Evolutionary conservation across 2,113 vertebrate genomes (phyloP).

Genomic region (Beaufortia kweichowensis): DNA sequence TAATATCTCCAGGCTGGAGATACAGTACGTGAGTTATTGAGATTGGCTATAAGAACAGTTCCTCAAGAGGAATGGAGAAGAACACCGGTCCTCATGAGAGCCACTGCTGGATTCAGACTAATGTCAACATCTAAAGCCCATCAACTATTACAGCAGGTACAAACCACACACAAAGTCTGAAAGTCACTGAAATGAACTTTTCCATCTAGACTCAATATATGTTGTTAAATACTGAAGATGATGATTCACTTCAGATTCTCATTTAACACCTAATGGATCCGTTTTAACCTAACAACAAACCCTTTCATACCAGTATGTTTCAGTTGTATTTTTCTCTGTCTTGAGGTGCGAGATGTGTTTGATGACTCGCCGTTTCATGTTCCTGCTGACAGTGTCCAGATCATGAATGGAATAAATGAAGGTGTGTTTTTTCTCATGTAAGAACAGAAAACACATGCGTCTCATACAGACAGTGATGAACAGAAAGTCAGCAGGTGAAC

Average conservation of each 20-base stretch:
- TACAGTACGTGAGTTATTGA: conserved; percentile 79
- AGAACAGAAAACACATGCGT: too few relatives aligned
- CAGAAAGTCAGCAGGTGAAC: too few relatives aligned
- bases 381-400: conserved; percentile 84
- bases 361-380: conserved; percentile 91
- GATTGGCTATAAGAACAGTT: conserved; percentile 82
- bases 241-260: too few relatives aligned
- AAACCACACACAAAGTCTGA: too few relatives aligned
- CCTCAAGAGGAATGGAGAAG: conserved; percentile 85
- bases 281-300: too few relatives aligned
- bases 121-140: conserved; percentile 83
- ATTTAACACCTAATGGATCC: too few relatives aligned
- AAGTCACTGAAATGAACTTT: too few relatives aligned
- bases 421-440: conserved; percentile 68
- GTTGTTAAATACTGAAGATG: too few relatives aligned
- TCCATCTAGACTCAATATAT: too few relatives aligned
- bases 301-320: too few relatives aligned
- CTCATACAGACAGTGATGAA: too few relatives aligned
- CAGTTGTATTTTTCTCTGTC: not conserved
- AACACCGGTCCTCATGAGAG: conserved; percentile 89
- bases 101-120: conserved; percentile 90
- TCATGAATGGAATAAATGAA: conserved; percentile 92
- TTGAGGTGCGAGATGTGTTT: conserved; percentile 85
- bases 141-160: conserved; percentile 85
- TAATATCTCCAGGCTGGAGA: conserved; percentile 73